Percentiles rank a stretch among this genome's conserved stretches.
phyloP scores from a whole-genome alignment of 2,113 vertebrate genomes.

The Tapirus terrestris region DNA sequence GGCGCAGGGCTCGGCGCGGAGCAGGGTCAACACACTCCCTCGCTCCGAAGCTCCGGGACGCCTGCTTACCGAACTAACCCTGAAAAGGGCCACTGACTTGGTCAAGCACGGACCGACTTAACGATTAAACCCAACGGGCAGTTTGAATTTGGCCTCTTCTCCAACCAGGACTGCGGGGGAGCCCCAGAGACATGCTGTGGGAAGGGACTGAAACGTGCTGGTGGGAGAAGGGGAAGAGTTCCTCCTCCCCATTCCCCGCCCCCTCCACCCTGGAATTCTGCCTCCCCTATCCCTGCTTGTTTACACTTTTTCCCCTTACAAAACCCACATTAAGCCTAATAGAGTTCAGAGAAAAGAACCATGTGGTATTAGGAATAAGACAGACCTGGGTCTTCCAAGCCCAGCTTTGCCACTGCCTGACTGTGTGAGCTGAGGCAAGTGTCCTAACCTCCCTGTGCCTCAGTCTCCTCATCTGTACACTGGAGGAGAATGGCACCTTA shows the following conservation, averaged over 20 bases:
- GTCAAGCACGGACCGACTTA: not conserved
- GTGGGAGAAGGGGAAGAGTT: not conserved
- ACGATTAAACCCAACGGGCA: slow-evolving; percentile 54
- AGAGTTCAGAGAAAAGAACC: not conserved
- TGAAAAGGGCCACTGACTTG: not conserved
- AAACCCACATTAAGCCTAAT: not conserved
- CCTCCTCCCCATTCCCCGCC: not conserved
- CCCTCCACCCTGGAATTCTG: not conserved
- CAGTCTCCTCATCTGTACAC: not conserved
- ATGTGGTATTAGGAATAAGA: not conserved
- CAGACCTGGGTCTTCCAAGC: not conserved
- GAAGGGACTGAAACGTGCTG: not conserved
- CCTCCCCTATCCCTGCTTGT: not conserved
- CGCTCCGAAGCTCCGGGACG: not conserved
- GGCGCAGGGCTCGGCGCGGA: not conserved
- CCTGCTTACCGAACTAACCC: not conserved
- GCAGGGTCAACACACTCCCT: not conserved
- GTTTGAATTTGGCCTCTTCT: slow-evolving; percentile 28
- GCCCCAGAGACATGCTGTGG: not conserved
- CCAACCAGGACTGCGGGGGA: not conserved
- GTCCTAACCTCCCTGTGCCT: not conserved
- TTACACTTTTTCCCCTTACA: not conserved
- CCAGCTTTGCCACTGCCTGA: not conserved
- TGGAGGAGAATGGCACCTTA: not conserved
- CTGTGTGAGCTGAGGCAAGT: not conserved